phyloP scores from a whole-genome alignment of 2,113 vertebrate genomes.

The Forbesichthys agassizii region DNA sequence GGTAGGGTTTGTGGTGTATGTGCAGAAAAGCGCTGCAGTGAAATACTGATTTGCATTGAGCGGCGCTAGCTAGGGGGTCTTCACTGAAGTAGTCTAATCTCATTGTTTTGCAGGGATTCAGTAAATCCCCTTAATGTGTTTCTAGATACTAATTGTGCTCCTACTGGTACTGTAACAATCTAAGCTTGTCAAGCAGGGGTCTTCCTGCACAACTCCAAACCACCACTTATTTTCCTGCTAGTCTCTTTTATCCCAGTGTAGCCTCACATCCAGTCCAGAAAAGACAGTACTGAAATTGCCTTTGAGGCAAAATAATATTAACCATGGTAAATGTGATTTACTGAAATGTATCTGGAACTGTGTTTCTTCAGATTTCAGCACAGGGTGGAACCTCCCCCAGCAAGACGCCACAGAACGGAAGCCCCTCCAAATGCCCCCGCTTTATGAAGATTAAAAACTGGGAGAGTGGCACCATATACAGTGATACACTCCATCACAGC shows the following conservation, averaged over 20 bases:
- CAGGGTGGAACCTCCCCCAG: conserved; percentile 80
- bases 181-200: conserved; percentile 2
- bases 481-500: conserved; percentile 86
- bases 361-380: conserved; percentile 66
- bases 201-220: background rate
- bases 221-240: background rate
- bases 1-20: conserved; percentile 7
- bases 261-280: conserved; percentile 13
- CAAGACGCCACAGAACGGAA: conserved; percentile 81
- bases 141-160: background rate
- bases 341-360: conserved; percentile 14
- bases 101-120: background rate
- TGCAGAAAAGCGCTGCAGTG: conserved; percentile 3
- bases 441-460: conserved; percentile 96
- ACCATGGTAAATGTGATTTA: conserved; percentile 1
- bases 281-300: conserved; percentile 8
- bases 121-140: conserved; percentile 1
- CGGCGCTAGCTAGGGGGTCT: conserved; percentile 3
- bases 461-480: conserved; percentile 86
- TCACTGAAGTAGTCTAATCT: background rate
- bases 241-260: conserved; percentile 6
- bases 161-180: background rate
- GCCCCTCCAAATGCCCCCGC: conserved; percentile 92
- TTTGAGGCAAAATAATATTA: conserved; percentile 10
- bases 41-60: background rate